phyloP scores from a whole-genome alignment of 2,888 invertebrate species.

The Marasmarcha lunaedactyla region DNA sequence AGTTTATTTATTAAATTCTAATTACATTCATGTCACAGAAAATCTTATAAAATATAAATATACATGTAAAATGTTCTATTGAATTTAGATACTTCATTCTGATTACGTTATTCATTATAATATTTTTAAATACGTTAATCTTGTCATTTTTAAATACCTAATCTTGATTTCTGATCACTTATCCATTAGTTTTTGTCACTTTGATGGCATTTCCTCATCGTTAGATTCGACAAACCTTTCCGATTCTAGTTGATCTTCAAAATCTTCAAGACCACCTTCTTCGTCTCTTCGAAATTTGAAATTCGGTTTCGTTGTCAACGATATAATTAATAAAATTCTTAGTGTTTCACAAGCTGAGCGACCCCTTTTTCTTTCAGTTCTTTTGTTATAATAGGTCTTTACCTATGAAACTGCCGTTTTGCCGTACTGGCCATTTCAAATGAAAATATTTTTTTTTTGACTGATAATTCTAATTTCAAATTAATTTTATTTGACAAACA shows the following conservation, averaged over 20 bases:
- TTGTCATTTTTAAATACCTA: constrained; percentile 13
- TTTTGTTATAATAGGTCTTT: too few relatives aligned
- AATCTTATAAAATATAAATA: constrained; percentile 8
- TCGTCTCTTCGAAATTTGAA: too few relatives aligned
- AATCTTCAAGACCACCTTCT: constrained; percentile 14
- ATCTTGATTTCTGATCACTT: constrained; percentile 17
- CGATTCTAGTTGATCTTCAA: constrained; percentile 17
- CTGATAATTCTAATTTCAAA: too few relatives aligned
- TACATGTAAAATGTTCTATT: constrained; percentile 7
- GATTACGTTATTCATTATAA: constrained; percentile 10
- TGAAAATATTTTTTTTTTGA: too few relatives aligned
- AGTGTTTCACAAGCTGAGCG: constrained; percentile 19
- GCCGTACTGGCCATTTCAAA: too few relatives aligned
- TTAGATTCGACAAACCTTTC: constrained; percentile 17
- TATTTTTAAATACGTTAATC: constrained; percentile 10
- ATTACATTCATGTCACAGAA: constrained; percentile 10
- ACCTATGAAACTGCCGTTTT: too few relatives aligned
- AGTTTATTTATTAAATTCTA: constrained; percentile 8
- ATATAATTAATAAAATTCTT: constrained; percentile 19
- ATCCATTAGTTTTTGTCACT: constrained; percentile 18
- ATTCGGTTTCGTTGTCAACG: constrained; percentile 16
- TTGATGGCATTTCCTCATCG: constrained; percentile 18
- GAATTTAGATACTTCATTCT: constrained; percentile 9
- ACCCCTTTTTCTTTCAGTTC: constrained; percentile 18
- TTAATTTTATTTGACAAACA: too few relatives aligned